Conservation (phyloP, 1,140 invertebrate species). For the Halesus radiatus region DNA sequence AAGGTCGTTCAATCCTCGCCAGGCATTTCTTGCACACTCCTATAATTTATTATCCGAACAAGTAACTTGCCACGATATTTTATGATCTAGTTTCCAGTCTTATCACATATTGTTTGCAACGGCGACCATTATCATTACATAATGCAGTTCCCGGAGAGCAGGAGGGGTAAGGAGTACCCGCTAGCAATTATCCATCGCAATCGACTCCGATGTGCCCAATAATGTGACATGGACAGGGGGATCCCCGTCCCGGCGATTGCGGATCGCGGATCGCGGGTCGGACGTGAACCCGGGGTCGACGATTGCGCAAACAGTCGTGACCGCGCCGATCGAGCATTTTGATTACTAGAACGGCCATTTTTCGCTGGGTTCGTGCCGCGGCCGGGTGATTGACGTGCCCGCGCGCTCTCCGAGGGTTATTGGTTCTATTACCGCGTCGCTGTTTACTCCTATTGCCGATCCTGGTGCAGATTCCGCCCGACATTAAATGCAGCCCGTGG, state of each 20-base stretch:
- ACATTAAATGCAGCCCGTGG: slow-evolving; percentile 35
- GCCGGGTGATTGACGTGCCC: slow-evolving; percentile 33
- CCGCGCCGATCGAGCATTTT: slow-evolving; percentile 40
- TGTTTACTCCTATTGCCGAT: slow-evolving; percentile 40
- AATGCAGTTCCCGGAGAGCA: too few species aligned
- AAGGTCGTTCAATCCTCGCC: too few species aligned
- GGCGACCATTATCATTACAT: slow-evolving; percentile 3
- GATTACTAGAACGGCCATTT: slow-evolving; percentile 36
- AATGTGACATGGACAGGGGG: slow-evolving; percentile 6
- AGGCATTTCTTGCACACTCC: too few species aligned
- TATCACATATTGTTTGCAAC: too few species aligned
- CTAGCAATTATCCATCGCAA: slow-evolving; percentile 17
- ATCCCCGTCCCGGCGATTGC: background rate
- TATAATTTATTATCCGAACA: too few species aligned
- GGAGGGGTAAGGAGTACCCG: too few species aligned
- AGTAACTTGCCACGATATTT: too few species aligned
- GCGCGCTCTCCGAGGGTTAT: slow-evolving; percentile 22
- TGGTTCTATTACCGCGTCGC: slow-evolving; percentile 16
- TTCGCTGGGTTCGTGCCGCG: slow-evolving; percentile 15
- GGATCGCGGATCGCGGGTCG: slow-evolving; percentile 13
- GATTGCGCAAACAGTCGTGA: slow-evolving; percentile 44
- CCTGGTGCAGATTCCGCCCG: slow-evolving; percentile 13
- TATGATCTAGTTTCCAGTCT: too few species aligned
- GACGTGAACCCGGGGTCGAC: slow-evolving; percentile 31
- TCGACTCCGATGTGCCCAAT: slow-evolving; percentile 28